phyloP scores from a whole-genome alignment of 1,140 invertebrate species.

The Heliconius nattereri region DNA sequence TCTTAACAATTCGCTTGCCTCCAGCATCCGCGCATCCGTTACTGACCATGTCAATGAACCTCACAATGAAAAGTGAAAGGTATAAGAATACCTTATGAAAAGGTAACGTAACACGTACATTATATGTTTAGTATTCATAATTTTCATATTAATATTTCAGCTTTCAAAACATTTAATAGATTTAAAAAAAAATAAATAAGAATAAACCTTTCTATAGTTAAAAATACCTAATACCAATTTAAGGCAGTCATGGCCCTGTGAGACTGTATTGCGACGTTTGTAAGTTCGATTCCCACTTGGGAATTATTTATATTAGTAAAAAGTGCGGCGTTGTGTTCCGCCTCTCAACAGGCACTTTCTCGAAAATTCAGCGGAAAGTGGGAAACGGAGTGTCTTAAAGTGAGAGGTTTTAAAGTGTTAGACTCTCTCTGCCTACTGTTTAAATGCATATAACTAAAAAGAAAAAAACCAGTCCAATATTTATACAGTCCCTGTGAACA shows the following conservation, averaged over 20 bases:
- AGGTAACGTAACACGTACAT: constrained; percentile 26
- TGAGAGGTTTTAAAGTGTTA: no score
- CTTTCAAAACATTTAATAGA: not conserved
- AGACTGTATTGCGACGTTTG: not conserved
- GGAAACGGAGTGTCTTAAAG: no score
- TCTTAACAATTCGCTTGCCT: not conserved
- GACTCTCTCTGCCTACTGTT: no score
- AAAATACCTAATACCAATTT: not conserved
- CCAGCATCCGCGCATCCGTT: constrained; percentile 18
- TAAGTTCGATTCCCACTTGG: not conserved
- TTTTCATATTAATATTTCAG: constrained; percentile 8
- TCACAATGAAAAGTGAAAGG: constrained; percentile 53
- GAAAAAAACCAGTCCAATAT: no score
- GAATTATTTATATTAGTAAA: no score
- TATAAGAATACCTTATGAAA: constrained; percentile 6
- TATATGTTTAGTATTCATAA: constrained; percentile 12
- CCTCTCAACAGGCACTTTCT: no score
- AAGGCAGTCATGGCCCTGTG: no score
- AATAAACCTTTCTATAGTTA: not conserved
- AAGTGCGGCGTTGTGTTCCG: no score
- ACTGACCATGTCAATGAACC: constrained; percentile 39
- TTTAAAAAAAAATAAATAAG: not conserved
- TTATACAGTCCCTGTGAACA: no score
- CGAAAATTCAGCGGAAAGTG: no score
- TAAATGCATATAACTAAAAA: no score